Conservation (phyloP, 2,888 invertebrate species). For the Tenthredo livida region DNA sequence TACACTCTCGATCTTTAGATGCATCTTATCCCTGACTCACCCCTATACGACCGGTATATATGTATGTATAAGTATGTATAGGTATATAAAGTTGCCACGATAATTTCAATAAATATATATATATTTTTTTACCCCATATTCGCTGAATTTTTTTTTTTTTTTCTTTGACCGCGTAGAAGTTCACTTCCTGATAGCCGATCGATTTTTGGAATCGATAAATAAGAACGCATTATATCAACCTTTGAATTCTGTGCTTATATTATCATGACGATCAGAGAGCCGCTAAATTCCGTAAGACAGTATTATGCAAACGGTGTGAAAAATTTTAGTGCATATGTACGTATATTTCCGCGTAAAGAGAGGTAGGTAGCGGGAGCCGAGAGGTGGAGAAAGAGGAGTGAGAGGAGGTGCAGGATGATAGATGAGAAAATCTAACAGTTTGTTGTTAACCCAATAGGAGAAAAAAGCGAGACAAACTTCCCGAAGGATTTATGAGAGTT, state of each 20-base stretch:
- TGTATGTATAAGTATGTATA: background rate
- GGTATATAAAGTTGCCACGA: background rate
- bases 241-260: too few relatives aligned
- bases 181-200: too few relatives aligned
- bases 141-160: background rate
- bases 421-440: constrained; percentile 51
- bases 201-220: too few relatives aligned
- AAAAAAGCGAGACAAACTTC: constrained; percentile 54
- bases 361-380: background rate
- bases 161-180: too few relatives aligned
- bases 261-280: too few relatives aligned
- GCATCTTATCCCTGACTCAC: background rate
- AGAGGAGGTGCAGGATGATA: constrained; percentile 16
- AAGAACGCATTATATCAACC: too few relatives aligned
- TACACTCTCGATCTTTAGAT: constrained; percentile 1
- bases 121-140: background rate
- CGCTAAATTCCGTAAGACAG: background rate
- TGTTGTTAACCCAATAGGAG: constrained; percentile 50
- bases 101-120: background rate
- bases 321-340: background rate
- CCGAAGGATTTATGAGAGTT: constrained; percentile 54
- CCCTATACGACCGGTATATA: background rate
- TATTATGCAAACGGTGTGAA: background rate
- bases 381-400: background rate
- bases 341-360: background rate